Conservation (phyloP, 2,113 vertebrate species). For the Catharus minimus region DNA sequence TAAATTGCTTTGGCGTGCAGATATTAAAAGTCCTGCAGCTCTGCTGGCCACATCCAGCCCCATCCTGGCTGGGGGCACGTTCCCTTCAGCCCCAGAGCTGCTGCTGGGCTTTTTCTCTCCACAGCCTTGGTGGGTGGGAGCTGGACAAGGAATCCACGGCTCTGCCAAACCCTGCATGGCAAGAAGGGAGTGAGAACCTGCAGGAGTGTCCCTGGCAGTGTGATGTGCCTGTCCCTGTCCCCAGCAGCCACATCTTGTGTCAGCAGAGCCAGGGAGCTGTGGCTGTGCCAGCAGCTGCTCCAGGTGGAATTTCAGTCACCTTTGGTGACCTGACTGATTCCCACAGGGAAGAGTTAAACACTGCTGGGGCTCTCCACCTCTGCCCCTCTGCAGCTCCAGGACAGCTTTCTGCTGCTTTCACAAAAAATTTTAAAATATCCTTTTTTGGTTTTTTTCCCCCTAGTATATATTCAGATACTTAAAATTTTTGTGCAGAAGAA, state of each 20-base stretch:
- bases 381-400: neutral
- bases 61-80: neutral
- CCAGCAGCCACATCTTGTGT: rapidly evolving
- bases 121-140: rapidly evolving
- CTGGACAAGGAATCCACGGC: rapidly evolving
- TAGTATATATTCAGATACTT: neutral
- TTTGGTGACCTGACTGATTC: neutral
- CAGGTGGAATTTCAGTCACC: rapidly evolving
- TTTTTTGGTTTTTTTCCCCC: rapidly evolving
- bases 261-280: rapidly evolving
- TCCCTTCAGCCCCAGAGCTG: neutral
- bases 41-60: neutral
- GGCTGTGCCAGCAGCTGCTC: neutral
- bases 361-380: neutral
- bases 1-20: neutral
- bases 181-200: rapidly evolving
- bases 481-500: neutral
- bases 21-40: neutral
- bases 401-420: neutral
- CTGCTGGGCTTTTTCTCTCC: rapidly evolving
- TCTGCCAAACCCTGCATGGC: rapidly evolving
- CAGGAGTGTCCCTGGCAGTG: rapidly evolving
- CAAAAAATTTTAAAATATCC: neutral
- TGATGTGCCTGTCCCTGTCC: neutral
- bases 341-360: neutral